Percentiles rank a stretch among this genome's conserved stretches.
These are phyloP conservation scores for Cryptus armator DNA, from an alignment of 2,888 invertebrate genomes.

Conservation along the genomic window DNA sequence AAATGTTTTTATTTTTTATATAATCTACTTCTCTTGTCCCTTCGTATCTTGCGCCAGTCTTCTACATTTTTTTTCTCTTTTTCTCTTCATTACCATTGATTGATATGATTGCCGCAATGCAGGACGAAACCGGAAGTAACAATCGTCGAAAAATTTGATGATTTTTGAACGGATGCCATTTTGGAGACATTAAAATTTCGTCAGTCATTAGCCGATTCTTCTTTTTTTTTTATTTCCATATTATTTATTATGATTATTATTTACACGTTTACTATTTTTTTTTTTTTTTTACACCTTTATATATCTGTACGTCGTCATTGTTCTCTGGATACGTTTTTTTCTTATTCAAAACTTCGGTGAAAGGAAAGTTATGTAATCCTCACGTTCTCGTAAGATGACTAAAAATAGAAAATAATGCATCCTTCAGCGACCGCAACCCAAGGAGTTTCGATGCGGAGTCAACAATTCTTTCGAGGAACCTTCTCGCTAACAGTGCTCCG, in stretches of 20 bases:
- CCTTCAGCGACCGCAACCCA: background rate
- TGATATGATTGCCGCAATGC: background rate
- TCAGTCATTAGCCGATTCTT: background rate
- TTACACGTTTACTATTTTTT: too few species aligned
- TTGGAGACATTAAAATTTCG: background rate
- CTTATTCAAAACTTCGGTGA: background rate
- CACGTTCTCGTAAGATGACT: background rate
- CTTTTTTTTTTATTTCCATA: background rate
- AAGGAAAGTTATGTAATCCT: background rate
- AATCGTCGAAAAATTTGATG: background rate
- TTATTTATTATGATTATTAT: too few species aligned
- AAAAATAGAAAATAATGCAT: constrained; percentile 1
- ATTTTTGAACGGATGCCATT: background rate
- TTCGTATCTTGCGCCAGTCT: background rate
- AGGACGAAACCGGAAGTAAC: background rate
- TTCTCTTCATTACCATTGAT: constrained; percentile 26
- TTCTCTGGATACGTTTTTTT: background rate
- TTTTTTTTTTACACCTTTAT: too few species aligned
- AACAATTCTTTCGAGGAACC: constrained; percentile 7
- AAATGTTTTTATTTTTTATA: too few species aligned
- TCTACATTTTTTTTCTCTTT: constrained; percentile 7
- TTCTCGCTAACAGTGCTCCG: background rate
- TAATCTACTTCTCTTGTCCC: constrained; percentile 1
- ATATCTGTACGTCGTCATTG: too few species aligned
- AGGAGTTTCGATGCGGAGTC: constrained; percentile 7